Conservation (phyloP, 1,140 invertebrate genomes). For the Conus ventricosus region DNA sequence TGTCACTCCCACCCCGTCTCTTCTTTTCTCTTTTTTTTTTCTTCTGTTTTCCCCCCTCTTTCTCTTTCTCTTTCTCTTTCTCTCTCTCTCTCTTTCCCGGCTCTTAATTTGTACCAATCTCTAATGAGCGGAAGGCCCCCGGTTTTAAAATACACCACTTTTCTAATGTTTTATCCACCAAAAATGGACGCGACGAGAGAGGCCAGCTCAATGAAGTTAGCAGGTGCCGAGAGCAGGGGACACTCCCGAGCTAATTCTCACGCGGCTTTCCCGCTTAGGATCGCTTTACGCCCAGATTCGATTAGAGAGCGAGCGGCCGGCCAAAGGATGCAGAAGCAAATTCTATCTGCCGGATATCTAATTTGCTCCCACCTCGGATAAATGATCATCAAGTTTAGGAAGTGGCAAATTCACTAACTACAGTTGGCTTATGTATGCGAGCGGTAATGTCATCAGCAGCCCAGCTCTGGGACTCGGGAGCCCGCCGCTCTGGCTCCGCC, state of each 20-base stretch:
- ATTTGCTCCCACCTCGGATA: constrained; percentile 39
- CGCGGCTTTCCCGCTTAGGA: constrained; percentile 36
- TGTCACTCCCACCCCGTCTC: too few species aligned
- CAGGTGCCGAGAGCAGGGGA: neutral
- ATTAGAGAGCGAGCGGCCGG: constrained; percentile 36
- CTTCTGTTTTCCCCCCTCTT: neutral
- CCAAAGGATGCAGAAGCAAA: constrained; percentile 40
- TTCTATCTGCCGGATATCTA: constrained; percentile 42
- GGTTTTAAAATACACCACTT: neutral
- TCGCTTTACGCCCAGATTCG: constrained; percentile 38
- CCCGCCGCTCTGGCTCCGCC: neutral
- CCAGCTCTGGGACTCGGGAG: constrained; percentile 2
- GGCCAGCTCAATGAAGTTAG: constrained; percentile 24
- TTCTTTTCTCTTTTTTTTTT: neutral
- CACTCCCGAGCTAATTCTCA: constrained; percentile 34
- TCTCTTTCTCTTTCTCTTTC: neutral
- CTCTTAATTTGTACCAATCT: constrained; percentile 21
- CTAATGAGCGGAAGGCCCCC: neutral
- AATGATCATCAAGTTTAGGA: constrained; percentile 42
- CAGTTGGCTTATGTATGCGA: constrained; percentile 41
- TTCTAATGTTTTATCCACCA: constrained; percentile 8
- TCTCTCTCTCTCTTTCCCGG: neutral
- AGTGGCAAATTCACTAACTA: constrained; percentile 41
- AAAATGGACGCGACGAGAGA: neutral
- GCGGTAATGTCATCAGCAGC: constrained; percentile 35